Evolutionary conservation across 2,113 vertebrate species (phyloP).

Genomic region (Callorhinus ursinus): DNA sequence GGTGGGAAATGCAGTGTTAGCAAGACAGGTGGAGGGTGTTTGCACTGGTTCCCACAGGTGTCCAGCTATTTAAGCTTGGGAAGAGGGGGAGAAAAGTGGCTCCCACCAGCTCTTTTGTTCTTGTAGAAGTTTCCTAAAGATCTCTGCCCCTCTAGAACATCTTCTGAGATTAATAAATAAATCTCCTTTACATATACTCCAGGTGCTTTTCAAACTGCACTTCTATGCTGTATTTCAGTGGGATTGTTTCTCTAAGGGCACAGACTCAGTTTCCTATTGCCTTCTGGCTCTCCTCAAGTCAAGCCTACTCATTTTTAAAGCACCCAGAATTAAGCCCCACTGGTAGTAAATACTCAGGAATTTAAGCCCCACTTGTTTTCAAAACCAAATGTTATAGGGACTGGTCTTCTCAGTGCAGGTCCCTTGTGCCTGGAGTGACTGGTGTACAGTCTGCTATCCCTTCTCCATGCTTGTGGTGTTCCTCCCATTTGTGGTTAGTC

Average conservation of each 20-base stretch:
- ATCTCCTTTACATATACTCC: background rate
- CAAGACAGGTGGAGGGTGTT: background rate
- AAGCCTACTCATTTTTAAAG: background rate
- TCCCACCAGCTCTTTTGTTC: background rate
- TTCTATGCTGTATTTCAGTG: background rate
- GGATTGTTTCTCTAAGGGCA: background rate
- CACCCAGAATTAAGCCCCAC: background rate
- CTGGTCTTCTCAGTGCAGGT: background rate
- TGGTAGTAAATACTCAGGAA: background rate
- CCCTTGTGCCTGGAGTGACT: background rate
- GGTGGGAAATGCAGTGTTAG: background rate
- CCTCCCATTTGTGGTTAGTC: background rate
- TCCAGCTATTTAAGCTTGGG: background rate
- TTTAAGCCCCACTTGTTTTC: background rate
- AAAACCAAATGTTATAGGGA: background rate
- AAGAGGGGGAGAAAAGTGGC: background rate
- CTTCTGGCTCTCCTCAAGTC: background rate
- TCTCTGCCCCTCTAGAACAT: background rate
- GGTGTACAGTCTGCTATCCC: background rate
- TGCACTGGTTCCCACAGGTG: background rate
- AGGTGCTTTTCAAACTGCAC: background rate
- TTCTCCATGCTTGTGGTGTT: background rate
- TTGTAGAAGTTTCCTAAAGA: background rate
- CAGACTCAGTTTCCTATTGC: background rate
- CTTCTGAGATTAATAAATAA: background rate